A percentile compares a stretch with the other conserved stretches of the same genome.
phyloP scores from a whole-genome alignment of 37 sponge, comb jelly and placozoan species.

The Spongia lamella region DNA sequence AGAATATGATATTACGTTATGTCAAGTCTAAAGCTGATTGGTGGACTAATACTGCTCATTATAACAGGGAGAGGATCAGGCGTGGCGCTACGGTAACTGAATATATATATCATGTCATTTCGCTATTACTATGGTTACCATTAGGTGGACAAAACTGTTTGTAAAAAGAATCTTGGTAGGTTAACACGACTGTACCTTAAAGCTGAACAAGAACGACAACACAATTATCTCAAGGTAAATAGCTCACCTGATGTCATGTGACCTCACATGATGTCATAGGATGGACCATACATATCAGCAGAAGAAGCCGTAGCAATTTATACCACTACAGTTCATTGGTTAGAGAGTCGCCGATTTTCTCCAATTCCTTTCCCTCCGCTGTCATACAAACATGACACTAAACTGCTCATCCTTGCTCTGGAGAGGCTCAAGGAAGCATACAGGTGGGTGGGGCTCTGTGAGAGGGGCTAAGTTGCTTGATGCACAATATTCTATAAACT shows the following conservation, averaged over 20 bases:
- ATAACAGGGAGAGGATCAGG: conserved; percentile 96
- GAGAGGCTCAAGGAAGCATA: conserved; percentile 99
- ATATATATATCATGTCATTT: no score
- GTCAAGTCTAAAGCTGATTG: conserved; percentile 99
- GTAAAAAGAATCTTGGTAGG: conserved; percentile 99
- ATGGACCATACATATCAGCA: conserved; percentile 96
- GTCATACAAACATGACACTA: conserved; percentile 99
- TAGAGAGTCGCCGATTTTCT: conserved; percentile 97
- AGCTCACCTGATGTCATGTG: background rate
- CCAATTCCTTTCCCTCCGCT: conserved; percentile 99
- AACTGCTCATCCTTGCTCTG: conserved; percentile 95
- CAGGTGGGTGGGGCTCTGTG: conserved; percentile 34
- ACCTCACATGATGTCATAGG: conserved; percentile 22
- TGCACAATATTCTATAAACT: no score
- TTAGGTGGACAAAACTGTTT: conserved; percentile 95
- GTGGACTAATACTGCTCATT: conserved; percentile 99
- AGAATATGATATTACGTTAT: conserved; percentile 99
- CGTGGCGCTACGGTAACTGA: conserved; percentile 91
- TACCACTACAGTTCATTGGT: conserved; percentile 99
- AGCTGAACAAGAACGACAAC: conserved; percentile 99
- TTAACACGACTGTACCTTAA: conserved; percentile 96
- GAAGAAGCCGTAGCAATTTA: conserved; percentile 99
- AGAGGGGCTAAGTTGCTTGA: no score
- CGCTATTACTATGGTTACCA: background rate
- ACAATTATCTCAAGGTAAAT: conserved; percentile 92